Conservation (phyloP, 2,888 invertebrate genomes). For the Ichneumoninae sp. region DNA sequence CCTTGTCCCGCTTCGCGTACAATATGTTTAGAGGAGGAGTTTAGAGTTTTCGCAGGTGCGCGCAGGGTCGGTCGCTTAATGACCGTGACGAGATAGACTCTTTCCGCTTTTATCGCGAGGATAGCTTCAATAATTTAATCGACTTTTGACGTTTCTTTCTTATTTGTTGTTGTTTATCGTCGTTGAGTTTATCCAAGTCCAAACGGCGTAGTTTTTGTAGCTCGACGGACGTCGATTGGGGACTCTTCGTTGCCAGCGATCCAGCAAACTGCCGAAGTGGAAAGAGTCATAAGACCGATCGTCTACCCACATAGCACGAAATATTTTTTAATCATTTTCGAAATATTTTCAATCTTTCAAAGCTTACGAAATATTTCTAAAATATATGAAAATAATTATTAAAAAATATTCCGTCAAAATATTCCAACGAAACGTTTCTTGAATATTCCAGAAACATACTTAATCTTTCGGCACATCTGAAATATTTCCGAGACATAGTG, state of each 20-base stretch:
- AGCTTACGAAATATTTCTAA: no score
- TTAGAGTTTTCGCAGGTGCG: constrained; percentile 43
- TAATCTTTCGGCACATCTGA: no score
- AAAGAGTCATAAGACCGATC: constrained; percentile 78
- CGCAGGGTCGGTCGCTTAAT: constrained; percentile 52
- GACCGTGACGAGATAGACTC: constrained; percentile 14
- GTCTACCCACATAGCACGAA: constrained; percentile 64
- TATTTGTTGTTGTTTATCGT: background rate
- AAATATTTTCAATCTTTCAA: no score
- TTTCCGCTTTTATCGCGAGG: constrained; percentile 35
- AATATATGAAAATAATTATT: no score
- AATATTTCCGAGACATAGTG: no score
- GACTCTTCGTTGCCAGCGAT: constrained; percentile 80
- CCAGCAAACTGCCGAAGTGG: constrained; percentile 76
- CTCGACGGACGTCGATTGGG: constrained; percentile 80
- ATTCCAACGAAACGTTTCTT: no score
- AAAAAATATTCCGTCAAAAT: no score
- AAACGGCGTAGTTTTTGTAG: constrained; percentile 60
- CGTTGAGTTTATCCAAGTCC: background rate
- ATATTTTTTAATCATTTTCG: no score
- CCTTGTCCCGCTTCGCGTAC: constrained; percentile 13
- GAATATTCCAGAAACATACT: no score
- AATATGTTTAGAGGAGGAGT: background rate
- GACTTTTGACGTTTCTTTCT: background rate
- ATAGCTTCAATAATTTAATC: constrained; percentile 11